Evolutionary conservation across 2,113 vertebrate species (phyloP), one percentile per base, ranked within the genome.

Genomic region (Nematolebias whitei): DNA sequence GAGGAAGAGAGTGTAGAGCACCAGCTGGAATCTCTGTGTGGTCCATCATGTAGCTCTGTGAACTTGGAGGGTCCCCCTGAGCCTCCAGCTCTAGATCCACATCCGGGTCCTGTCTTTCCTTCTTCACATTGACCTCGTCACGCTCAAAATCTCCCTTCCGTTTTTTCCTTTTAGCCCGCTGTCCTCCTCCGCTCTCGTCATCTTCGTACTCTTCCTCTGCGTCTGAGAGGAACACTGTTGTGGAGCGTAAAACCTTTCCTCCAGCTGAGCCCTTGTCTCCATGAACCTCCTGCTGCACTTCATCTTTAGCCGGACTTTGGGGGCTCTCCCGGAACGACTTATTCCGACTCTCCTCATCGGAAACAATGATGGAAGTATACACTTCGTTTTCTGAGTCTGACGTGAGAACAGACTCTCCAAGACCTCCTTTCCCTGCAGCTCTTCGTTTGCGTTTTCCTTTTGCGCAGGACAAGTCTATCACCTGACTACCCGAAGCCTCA

Each of bases 161-260:
- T 57, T 88, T 93, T 84, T 87, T 91, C 43, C 74, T 85, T 44
- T 76, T 88, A 12, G 80, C 68, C 38, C 67, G 77, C 22, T 85
- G 85, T 56, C 64, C 66, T 11, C 50, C 77, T 48, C 68, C 83
- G 0, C 68, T 70, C 14, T 91, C 91, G 20, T 94, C 91, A 6
- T 91, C 91, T 20, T 93, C 92, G 10, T 92, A 88, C 40, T 94
- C 92, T 3, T 94, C 93, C 45, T 94, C 93, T 18, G 90, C 93
- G 55, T 93, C 92, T 0, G 93, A 94, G 18, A 93, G 88, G 38
- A 94, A 94, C 43, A 93, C 92, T 3, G 92, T 93, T 18, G 92
- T 91, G 50, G 93, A 94, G 24, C 90, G 89, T 26, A 93, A 77
- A 11, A 93, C 93, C 71, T 93, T 94, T 45, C 92, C 92, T 56